These are phyloP conservation scores for Setipinna tenuifilis DNA, from an alignment of 2,797 vertebrate species.

Conservation along the genomic window DNA sequence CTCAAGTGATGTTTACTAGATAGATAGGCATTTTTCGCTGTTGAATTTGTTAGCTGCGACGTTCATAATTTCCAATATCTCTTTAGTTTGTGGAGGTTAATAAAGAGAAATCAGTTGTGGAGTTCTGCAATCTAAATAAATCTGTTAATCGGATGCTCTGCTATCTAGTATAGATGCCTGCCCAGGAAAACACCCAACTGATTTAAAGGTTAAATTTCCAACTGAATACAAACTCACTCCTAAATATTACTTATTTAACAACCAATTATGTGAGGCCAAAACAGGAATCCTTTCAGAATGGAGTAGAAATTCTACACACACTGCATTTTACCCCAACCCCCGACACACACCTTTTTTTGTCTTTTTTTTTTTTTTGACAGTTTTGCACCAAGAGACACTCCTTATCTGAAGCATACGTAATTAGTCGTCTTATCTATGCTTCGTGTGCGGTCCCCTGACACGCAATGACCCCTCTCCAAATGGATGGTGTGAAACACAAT, in stretches of 20 bases:
- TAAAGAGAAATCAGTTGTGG: neutral
- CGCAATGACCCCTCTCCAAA: constrained; percentile 58
- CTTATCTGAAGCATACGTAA: constrained; percentile 42
- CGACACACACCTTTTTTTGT: neutral
- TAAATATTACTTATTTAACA: constrained; percentile 26
- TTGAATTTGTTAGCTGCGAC: neutral
- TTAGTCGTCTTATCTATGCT: constrained; percentile 52
- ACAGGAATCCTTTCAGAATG: neutral
- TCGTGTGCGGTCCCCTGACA: constrained; percentile 40
- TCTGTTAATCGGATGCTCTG: neutral
- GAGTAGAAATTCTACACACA: neutral
- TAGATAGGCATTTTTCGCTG: neutral
- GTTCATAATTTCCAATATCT: neutral
- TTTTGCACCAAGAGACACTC: neutral
- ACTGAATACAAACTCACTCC: constrained; percentile 7
- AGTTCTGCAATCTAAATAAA: neutral
- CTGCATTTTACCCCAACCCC: neutral
- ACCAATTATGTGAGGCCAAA: neutral
- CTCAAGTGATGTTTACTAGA: neutral
- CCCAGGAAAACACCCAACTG: neutral
- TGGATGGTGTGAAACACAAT: constrained; percentile 58
- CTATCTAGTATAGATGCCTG: neutral
- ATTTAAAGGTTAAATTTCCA: constrained; percentile 38
- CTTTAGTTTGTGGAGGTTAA: neutral
- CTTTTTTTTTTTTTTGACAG: constrained; percentile 13